Conservation (phyloP, 2,797 vertebrate genomes). For the Hypotaenidia philippensis region DNA sequence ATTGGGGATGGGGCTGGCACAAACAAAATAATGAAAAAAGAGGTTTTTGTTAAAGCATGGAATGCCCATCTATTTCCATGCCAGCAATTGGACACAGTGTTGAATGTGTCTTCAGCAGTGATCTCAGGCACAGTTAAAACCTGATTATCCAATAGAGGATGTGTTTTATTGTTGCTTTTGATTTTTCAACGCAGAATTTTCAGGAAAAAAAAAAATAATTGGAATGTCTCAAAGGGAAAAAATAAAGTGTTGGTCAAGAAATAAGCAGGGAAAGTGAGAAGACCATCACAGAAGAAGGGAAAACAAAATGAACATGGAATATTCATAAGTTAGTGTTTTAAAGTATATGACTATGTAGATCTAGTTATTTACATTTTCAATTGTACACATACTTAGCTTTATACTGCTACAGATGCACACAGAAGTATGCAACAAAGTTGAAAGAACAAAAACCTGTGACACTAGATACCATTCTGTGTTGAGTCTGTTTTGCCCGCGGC, state of each 20-base stretch:
- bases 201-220: not conserved
- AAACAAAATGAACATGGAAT: not conserved
- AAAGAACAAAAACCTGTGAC: not conserved
- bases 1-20: accelerated
- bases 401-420: accelerated
- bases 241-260: not conserved
- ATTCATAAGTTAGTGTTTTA: not conserved
- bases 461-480: too few species aligned
- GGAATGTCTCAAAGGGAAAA: not conserved
- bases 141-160: not conserved
- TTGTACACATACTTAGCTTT: not conserved
- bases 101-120: not conserved
- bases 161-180: not conserved
- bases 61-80: not conserved
- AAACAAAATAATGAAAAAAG: not conserved
- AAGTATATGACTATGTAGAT: not conserved
- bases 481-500: too few species aligned
- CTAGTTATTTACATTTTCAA: not conserved
- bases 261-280: not conserved
- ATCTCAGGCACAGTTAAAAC: not conserved
- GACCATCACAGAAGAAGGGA: not conserved
- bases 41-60: accelerated
- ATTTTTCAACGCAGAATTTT: not conserved
- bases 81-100: not conserved
- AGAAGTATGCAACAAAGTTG: not conserved